These are phyloP conservation scores for Amia ocellicauda DNA, from an alignment of 2,113 vertebrate genomes.

Conservation along the genomic window DNA sequence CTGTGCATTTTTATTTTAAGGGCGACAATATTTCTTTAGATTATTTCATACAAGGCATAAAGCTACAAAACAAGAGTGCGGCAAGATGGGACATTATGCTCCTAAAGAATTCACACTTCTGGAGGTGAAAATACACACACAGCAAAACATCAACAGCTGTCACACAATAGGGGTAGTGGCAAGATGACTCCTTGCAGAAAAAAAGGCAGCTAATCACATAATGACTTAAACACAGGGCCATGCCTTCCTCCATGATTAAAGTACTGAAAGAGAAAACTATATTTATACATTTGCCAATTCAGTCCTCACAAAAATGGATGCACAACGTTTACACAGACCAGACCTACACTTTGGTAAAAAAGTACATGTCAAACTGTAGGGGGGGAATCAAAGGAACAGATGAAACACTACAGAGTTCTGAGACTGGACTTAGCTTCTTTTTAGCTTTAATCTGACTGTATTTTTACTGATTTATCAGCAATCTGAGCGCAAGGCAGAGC, in stretches of 20 bases:
- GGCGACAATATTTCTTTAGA: too few species aligned
- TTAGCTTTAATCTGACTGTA: not conserved
- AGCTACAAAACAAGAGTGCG: not conserved
- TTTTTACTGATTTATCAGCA: not conserved
- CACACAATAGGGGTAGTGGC: not conserved
- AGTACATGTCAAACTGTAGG: too few species aligned
- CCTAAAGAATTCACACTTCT: not conserved
- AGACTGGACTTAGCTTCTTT: not conserved
- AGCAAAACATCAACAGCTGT: not conserved
- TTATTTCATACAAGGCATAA: too few species aligned
- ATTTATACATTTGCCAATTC: too few species aligned
- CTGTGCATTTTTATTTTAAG: not conserved
- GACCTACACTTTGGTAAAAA: too few species aligned
- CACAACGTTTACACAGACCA: too few species aligned
- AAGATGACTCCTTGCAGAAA: not conserved
- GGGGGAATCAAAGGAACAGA: too few species aligned
- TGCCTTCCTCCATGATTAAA: not conserved
- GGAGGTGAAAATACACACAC: conserved; percentile 8
- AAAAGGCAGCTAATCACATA: not conserved
- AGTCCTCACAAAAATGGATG: too few species aligned
- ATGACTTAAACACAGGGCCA: not conserved
- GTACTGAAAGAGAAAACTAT: too few species aligned
- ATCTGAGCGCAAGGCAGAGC: not conserved
- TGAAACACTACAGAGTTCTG: too few species aligned
- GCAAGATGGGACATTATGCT: not conserved